Base-by-base conservation (phyloP, 2,797 vertebrate species). In the Pangasius djambal region DNA sequence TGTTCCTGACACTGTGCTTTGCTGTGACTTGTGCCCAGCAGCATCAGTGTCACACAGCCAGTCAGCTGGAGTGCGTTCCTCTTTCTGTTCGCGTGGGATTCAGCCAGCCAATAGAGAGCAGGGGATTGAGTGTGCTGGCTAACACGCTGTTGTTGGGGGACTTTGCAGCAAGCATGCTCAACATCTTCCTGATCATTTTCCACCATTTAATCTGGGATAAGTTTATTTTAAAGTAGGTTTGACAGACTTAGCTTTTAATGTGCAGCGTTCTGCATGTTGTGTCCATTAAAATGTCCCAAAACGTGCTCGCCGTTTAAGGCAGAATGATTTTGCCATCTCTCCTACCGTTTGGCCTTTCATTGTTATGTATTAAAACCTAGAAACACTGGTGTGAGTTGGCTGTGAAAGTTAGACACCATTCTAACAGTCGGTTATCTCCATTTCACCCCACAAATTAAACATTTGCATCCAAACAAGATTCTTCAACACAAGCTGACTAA, bases 101-200 rank as follows among this genome's bases (percentile, higher is more conserved):
- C 90, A 85, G n/a, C 79, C 92, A 95, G 91, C 96, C 96, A 96
- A 95, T 96, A 63, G 93, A 91, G 92, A 92, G 89, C 89, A 65
- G 37, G 82, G 86, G 94, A 93, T 93, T 91, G 92, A 90, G 94
- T 92, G 94, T 91, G 92, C 94, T 92, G 91, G 89, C 94, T 95
- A 95, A 94, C 93, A 88, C 93, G 90, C 94, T 96, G 95, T 96
- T 95, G 95, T 96, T 95, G 93, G 94, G 94, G 92, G 92, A 95
- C 93, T 92, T 94, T 93, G 92, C 93, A 94, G 93, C 92, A 86
- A 92, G 94, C 90, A 95, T 91, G 90, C 94, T 95, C 94, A 94
- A 94, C 94, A 81, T 74, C 61, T 65, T 55, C 28, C 18, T 52
- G 59, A 40, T 83, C n/a, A 52, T 77, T 65, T 81, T 74, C 28